Conservation (phyloP, 2,797 vertebrate genomes). For the Antrozous pallidus region DNA sequence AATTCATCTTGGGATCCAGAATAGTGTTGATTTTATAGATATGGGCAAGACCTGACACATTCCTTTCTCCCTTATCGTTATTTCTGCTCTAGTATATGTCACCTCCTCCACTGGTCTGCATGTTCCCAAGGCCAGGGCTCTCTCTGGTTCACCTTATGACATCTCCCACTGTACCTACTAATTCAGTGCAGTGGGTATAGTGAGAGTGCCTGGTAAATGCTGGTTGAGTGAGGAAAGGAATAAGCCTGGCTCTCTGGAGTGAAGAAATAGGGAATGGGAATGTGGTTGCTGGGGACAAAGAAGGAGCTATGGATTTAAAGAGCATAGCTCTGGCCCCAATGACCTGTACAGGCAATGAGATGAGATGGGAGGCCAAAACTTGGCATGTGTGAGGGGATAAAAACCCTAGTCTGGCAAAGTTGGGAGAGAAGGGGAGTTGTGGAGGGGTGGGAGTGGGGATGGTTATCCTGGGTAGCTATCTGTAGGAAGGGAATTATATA, state of each 20-base stretch:
- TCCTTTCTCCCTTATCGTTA: not conserved
- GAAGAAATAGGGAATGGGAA: not conserved
- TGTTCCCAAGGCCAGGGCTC: not conserved
- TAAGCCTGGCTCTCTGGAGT: too few species aligned
- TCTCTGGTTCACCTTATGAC: not conserved
- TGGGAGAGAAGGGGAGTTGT: not conserved
- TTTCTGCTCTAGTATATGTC: not conserved
- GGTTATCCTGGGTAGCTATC: not conserved
- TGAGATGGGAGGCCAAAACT: not conserved
- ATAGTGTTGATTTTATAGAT: constrained; percentile 15
- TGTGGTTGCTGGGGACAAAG: not conserved
- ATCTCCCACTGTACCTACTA: not conserved
- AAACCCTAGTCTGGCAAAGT: not conserved
- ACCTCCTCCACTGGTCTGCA: not conserved
- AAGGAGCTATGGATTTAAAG: not conserved
- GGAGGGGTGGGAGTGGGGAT: accelerated
- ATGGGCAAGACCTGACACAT: not conserved
- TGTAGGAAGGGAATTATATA: not conserved
- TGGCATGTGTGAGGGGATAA: not conserved
- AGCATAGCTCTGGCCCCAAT: not conserved
- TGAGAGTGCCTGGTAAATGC: not conserved
- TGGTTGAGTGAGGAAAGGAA: too few species aligned
- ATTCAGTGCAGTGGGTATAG: not conserved
- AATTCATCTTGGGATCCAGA: not conserved
- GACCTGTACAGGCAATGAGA: not conserved